Evolutionary conservation across 2,888 invertebrate genomes (phyloP).

Genomic region (Colletes collaris): DNA sequence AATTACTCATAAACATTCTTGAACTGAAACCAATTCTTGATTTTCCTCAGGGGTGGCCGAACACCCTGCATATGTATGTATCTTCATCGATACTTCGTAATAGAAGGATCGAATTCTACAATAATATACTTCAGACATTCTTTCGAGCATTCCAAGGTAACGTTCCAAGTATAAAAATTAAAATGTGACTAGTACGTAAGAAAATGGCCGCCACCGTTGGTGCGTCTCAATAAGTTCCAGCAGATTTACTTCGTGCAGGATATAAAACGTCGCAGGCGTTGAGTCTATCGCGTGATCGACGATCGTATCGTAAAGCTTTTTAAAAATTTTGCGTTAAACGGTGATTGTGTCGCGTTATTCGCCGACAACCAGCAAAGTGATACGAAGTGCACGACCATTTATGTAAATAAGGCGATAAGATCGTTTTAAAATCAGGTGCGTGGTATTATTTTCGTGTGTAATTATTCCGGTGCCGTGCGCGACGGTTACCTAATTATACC

Average conservation of each 20-base stretch:
- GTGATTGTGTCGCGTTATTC: slow-evolving; percentile 44
- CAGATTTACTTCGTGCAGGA: background rate
- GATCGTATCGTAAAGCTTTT: slow-evolving; percentile 40
- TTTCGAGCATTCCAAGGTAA: too few relatives aligned
- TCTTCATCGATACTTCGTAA: too few relatives aligned
- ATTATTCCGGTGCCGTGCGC: slow-evolving; percentile 39
- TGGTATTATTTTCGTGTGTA: slow-evolving; percentile 30
- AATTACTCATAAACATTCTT: too few relatives aligned
- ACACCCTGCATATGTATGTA: too few relatives aligned
- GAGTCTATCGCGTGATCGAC: slow-evolving; percentile 23
- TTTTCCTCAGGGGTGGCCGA: too few relatives aligned
- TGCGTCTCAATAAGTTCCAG: slow-evolving; percentile 1
- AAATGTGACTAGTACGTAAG: too few relatives aligned
- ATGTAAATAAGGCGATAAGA: slow-evolving; percentile 53
- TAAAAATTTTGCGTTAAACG: slow-evolving; percentile 45
- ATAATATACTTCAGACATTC: too few relatives aligned
- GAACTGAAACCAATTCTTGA: too few relatives aligned
- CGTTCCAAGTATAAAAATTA: too few relatives aligned
- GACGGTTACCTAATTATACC: slow-evolving; percentile 51
- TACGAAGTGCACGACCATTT: slow-evolving; percentile 39
- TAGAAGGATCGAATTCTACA: too few relatives aligned
- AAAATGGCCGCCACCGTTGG: too few relatives aligned
- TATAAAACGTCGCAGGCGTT: slow-evolving; percentile 15
- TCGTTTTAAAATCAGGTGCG: slow-evolving; percentile 44
- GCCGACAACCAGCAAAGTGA: slow-evolving; percentile 38